Evolutionary conservation across 1,140 invertebrate genomes (phyloP).

Genomic region (Drosophila insularis): DNA sequence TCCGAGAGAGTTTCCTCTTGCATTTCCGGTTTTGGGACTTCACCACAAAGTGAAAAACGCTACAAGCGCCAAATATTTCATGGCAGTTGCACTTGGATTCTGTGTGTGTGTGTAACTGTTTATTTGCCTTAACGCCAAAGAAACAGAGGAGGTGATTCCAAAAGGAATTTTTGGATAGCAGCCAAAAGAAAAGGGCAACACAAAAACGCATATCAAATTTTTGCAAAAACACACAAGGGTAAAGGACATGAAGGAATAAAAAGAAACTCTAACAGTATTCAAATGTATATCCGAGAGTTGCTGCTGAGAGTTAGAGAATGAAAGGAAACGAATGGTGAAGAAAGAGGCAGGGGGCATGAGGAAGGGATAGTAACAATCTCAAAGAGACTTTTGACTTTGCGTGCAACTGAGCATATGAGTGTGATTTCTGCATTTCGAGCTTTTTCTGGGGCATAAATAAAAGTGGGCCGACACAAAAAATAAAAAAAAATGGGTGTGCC

Average conservation of each 20-base stretch:
- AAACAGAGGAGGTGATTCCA: background rate
- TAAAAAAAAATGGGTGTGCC: background rate
- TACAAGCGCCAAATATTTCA: constrained; percentile 75
- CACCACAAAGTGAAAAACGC: constrained; percentile 67
- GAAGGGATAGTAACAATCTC: constrained; percentile 32
- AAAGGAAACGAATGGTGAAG: constrained; percentile 1
- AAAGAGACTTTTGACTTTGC: constrained; percentile 79
- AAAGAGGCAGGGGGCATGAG: background rate
- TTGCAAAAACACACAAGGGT: constrained; percentile 30
- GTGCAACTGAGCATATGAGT: constrained; percentile 78
- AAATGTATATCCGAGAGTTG: constrained; percentile 25
- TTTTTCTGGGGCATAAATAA: constrained; percentile 54
- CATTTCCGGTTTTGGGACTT: constrained; percentile 38
- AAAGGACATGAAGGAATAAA: constrained; percentile 22
- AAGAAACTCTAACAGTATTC: constrained; percentile 25
- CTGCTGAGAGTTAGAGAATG: constrained; percentile 6
- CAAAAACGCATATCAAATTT: constrained; percentile 79
- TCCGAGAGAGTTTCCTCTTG: constrained; percentile 38
- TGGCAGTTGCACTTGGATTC: constrained; percentile 43
- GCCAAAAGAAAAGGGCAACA: constrained; percentile 71
- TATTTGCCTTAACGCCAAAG: constrained; percentile 62
- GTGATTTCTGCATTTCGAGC: constrained; percentile 77
- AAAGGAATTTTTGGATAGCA: constrained; percentile 50
- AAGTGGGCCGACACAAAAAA: constrained; percentile 15
- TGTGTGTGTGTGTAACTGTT: constrained; percentile 46